Evolutionary conservation across 2,797 vertebrate species (phyloP), one percentile per base, ranked within the genome.

Genomic region (Hoplostethus atlanticus): DNA sequence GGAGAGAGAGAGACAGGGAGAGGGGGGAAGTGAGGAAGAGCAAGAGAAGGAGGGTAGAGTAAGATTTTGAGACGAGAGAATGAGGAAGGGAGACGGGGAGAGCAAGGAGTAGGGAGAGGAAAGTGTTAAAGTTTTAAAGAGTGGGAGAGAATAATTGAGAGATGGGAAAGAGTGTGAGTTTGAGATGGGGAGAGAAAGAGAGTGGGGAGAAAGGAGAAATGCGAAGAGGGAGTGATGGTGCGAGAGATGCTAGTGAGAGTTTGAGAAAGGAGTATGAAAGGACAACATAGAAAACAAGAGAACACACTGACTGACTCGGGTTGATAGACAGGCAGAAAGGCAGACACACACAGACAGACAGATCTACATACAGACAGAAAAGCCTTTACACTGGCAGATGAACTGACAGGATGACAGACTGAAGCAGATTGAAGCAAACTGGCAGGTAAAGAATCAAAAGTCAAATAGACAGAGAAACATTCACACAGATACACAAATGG

Each of bases 381-480:
- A 40, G 48, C 64, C 66, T 84, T 88, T 57, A 78, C 69, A 88
- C 71, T 75, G 62, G 44, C 68, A 76, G 64, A 71, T 68, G 77
- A 75, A 77, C 63, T 80, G 84, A 63, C 81, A 77, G 65, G 47
- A 12, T 62, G 76, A 78, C 76, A 78, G 76, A 74, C 15, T 50
- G 46, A 67, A 77, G 62, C 15, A 68, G 70, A 80, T 34, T 56
- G 60, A 71, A 70, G 72, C 70, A 72, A 79, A 79, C 75, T 72
- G 69, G 71, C 58, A 79, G 47, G 79, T 73, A 77, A 81, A 64
- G 53, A 74, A 80, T 76, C 80, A 73, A 38, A 84, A 75, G 70
- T 67, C 9, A 6, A 85, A 70, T 25, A 57, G 16, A 21, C 34
- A 17, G 44, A 81, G 62, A 66, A 69, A 30, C 1, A 3, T 6